Base-by-base conservation (phyloP, 1,140 invertebrate species). In the Papilio helenus region DNA sequence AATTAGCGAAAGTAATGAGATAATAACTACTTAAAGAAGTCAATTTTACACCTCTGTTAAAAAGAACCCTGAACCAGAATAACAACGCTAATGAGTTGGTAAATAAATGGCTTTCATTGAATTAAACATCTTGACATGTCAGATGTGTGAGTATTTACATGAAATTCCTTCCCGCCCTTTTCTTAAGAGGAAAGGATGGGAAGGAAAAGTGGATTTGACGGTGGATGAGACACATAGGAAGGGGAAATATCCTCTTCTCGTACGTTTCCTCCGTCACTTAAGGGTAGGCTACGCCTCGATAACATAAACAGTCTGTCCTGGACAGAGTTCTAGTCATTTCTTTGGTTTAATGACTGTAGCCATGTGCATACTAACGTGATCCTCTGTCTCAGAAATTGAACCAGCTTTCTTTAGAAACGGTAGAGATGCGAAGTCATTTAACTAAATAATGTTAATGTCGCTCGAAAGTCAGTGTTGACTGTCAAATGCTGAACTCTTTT, bases 361-460 rank as follows among this genome's bases (percentile, higher is more conserved):
- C 18, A 9, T 65, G 26, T 61, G 55, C 76, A 77, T 77, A 77
- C 55, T 61, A 18, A 74, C 42, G 9, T 65, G n/a, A 39, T 46
- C 44, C 34, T 39, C n/a, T 61, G 58, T 10, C 10, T 14, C 42
- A 73, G 20, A 73, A 73, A 73, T 23, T 9, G 34, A 10, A 39
- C 4, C 10, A 46, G 29, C 76, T 77, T 61, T 77, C 76, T 77
- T 77, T 77, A 65, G 76, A 77, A 77, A 77, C 76, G 42, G 29
- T 16, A 77, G 76, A 77, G 55, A 55, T 77, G 76, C 18, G 34
- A 14, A n/a, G 29, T 65, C 16, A 65, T 77, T 77, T 58, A 58
- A 76, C 29, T 74, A 51, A 74, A 74, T 46, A 74, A 49, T 74
- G 42, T 20, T 73, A 73, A 73, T 51, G 72, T 44, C 71, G 34